Base-by-base conservation (phyloP, 2,888 invertebrate species). In the Gastrophysa polygoni region DNA sequence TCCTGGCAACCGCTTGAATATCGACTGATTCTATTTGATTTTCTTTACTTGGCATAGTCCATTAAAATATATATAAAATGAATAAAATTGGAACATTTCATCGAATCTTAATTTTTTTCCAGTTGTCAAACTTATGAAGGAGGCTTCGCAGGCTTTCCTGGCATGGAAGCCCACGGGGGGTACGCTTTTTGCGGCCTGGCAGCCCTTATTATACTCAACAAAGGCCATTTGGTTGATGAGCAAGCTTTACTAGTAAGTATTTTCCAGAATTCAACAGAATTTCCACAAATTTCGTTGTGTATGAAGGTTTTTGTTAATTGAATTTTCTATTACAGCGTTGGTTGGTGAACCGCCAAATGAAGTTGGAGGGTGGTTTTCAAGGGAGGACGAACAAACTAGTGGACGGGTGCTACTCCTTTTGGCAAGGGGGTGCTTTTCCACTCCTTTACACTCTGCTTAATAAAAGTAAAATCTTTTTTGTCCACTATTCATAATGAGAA, bases 41-140 rank as follows among this genome's bases (percentile, higher is more conserved):
- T n/a, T n/a, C n/a, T n/a, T n/a, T n/a, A n/a, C n/a, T n/a, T n/a
- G n/a, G n/a, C n/a, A n/a, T n/a, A n/a, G n/a, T n/a, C n/a, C n/a
- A n/a, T n/a, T n/a, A n/a, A n/a, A n/a, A n/a, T n/a, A n/a, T n/a
- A n/a, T n/a, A n/a, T n/a, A n/a, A n/a, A n/a, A n/a, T n/a, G n/a
- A n/a, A n/a, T n/a, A n/a, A n/a, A n/a, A n/a, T n/a, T n/a, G n/a
- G n/a, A n/a, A n/a, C n/a, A n/a, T n/a, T n/a, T n/a, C n/a, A n/a
- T n/a, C n/a, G n/a, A n/a, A n/a, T n/a, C n/a, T n/a, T n/a, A n/a
- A 55, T 57, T 57, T 73, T 77, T 55, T 24, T 5, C 7, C 71
- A 89, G 92, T 69, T 98, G 98, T 83, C 98, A 99, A 82, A 96
- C 97, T 0, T 99, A 98, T 83, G 99, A 99, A 83, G 99, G 99